phyloP scores from a whole-genome alignment of 2,888 invertebrate genomes.

The Cheilosia vulpina region DNA sequence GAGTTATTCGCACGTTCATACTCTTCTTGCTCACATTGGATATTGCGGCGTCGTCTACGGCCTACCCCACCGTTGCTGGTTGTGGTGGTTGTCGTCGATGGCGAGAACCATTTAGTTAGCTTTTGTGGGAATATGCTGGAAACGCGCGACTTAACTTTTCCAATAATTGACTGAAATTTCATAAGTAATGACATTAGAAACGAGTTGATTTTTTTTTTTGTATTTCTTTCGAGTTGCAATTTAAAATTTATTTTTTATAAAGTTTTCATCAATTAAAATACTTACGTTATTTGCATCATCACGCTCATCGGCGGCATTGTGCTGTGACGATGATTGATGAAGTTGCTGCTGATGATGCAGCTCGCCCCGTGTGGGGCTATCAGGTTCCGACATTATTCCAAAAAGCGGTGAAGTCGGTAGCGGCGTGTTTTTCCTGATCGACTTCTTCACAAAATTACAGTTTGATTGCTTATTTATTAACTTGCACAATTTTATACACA shows the following conservation, averaged over 20 bases:
- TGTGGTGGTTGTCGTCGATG: slow-evolving; percentile 74
- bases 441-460: slow-evolving; percentile 27
- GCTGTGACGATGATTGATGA: slow-evolving; percentile 62
- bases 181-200: slow-evolving; percentile 36
- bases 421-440: slow-evolving; percentile 17
- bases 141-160: slow-evolving; percentile 82
- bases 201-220: background rate
- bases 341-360: slow-evolving; percentile 70
- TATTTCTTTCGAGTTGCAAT: background rate
- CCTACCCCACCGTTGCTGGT: slow-evolving; percentile 76
- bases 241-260: slow-evolving; percentile 3
- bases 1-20: slow-evolving; percentile 76
- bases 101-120: slow-evolving; percentile 82
- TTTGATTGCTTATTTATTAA: slow-evolving; percentile 24
- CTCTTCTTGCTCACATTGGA: slow-evolving; percentile 77
- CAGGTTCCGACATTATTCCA: slow-evolving; percentile 65
- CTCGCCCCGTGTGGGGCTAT: slow-evolving; percentile 74
- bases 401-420: slow-evolving; percentile 25
- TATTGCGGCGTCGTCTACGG: slow-evolving; percentile 80
- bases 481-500: slow-evolving; percentile 39
- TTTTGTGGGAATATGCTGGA: slow-evolving; percentile 81
- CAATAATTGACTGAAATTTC: slow-evolving; percentile 81
- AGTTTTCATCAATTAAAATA: slow-evolving; percentile 26
- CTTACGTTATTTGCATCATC: slow-evolving; percentile 74
- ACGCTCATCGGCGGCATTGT: slow-evolving; percentile 53